Evolutionary conservation across 2,888 invertebrate genomes (phyloP).

Genomic region (Tipula lateralis): DNA sequence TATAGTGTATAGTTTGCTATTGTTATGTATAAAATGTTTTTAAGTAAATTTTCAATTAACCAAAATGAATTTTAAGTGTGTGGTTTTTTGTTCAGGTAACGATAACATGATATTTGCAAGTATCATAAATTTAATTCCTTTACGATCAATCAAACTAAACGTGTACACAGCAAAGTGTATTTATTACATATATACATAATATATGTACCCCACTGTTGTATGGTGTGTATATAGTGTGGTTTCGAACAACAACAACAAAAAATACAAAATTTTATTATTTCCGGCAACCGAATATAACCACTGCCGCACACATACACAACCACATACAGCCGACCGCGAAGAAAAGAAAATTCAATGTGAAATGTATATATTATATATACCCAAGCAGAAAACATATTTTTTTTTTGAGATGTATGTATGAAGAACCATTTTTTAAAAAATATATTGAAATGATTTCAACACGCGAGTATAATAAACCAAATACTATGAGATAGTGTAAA

Average conservation of each 20-base stretch:
- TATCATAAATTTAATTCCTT: neutral
- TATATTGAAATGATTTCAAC: neutral
- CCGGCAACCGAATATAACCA: constrained; percentile 1
- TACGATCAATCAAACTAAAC: neutral
- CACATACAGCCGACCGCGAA: neutral
- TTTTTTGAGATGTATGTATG: neutral
- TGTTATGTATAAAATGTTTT: neutral
- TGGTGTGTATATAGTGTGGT: neutral
- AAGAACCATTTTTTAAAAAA: neutral
- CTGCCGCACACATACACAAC: neutral
- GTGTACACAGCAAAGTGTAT: neutral
- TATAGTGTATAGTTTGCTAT: neutral
- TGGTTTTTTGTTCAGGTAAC: constrained; percentile 20
- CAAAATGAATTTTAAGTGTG: constrained; percentile 13
- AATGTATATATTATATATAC: neutral
- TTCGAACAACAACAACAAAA: neutral
- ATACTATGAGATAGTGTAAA: constrained; percentile 11
- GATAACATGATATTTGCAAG: constrained; percentile 1
- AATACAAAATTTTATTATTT: neutral
- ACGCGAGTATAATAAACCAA: neutral
- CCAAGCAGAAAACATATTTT: neutral
- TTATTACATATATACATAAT: neutral
- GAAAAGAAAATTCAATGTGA: neutral
- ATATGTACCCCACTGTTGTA: neutral
- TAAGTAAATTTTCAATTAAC: constrained; percentile 21